These are phyloP conservation scores for Epinotia bilunana DNA, from an alignment of 2,888 invertebrate genomes.

Conservation along the genomic window DNA sequence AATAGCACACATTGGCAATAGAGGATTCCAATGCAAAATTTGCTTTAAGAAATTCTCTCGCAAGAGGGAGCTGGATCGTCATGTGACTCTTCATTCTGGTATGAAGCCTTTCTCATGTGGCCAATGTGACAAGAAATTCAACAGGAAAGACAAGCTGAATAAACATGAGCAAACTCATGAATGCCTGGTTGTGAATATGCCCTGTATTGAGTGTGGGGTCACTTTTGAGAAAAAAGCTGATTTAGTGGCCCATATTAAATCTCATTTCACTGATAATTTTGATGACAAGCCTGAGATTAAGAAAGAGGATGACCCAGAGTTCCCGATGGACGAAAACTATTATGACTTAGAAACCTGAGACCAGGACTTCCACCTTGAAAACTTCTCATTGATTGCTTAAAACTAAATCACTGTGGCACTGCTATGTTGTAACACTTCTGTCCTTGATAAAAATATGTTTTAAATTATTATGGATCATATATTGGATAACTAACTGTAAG, in stretches of 20 bases:
- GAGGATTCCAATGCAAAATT: slow-evolving; percentile 86
- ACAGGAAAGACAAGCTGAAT: slow-evolving; percentile 87
- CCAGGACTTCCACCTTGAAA: slow-evolving; percentile 49
- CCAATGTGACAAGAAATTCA: slow-evolving; percentile 87
- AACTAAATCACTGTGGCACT: slow-evolving; percentile 35
- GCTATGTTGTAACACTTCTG: slow-evolving; percentile 25
- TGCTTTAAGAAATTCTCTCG: slow-evolving; percentile 88
- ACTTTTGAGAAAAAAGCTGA: slow-evolving; percentile 85
- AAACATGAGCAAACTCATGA: slow-evolving; percentile 88
- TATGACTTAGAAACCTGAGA: slow-evolving; percentile 77
- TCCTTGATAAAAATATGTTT: slow-evolving; percentile 30
- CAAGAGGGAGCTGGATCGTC: slow-evolving; percentile 88
- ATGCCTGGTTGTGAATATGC: slow-evolving; percentile 83
- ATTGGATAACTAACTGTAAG: slow-evolving; percentile 15
- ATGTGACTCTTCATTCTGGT: slow-evolving; percentile 87
- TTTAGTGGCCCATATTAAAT: slow-evolving; percentile 84
- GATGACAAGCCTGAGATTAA: slow-evolving; percentile 77
- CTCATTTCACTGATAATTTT: slow-evolving; percentile 81
- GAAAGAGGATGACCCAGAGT: slow-evolving; percentile 72
- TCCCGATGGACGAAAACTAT: slow-evolving; percentile 70
- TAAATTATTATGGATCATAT: not conserved
- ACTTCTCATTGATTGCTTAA: slow-evolving; percentile 47
- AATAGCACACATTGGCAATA: slow-evolving; percentile 80
- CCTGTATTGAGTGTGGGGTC: slow-evolving; percentile 86
- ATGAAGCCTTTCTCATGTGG: slow-evolving; percentile 88